Evolutionary conservation across 2,797 vertebrate genomes (phyloP).

Genomic region (Lycodopsis pacificus): DNA sequence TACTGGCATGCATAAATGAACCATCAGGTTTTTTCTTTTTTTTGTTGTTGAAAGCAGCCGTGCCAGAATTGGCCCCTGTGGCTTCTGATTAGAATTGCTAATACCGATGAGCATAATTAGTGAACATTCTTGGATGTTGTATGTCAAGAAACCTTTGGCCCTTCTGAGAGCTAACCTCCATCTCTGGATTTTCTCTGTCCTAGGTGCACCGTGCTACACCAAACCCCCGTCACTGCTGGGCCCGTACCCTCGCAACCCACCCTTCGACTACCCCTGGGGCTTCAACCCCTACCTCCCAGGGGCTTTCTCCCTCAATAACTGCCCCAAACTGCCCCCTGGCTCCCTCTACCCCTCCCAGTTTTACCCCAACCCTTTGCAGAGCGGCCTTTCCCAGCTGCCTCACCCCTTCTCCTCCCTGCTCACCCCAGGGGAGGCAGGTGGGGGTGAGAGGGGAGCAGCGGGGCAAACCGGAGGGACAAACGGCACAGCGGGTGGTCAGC

Average conservation of each 20-base stretch:
- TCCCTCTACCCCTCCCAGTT: constrained; percentile 93
- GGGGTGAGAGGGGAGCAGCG: constrained; percentile 77
- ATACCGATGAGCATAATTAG: constrained; percentile 78
- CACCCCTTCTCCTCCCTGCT: constrained; percentile 86
- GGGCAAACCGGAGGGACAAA: constrained; percentile 78
- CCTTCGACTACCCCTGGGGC: constrained; percentile 94
- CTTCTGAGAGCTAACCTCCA: constrained; percentile 69
- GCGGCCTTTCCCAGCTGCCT: constrained; percentile 88
- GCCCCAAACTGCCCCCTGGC: constrained; percentile 91
- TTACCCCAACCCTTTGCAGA: constrained; percentile 90
- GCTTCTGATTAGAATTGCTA: constrained; percentile 82
- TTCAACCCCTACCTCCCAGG: constrained; percentile 93
- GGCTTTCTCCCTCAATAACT: constrained; percentile 91
- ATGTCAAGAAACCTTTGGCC: constrained; percentile 79
- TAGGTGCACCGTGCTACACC: constrained; percentile 90
- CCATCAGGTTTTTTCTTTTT: constrained; percentile 65
- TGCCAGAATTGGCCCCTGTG: constrained; percentile 76
- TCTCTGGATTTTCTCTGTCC: constrained; percentile 64
- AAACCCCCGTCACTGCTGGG: constrained; percentile 92
- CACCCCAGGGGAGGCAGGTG: constrained; percentile 81
- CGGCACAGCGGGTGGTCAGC: constrained; percentile 78
- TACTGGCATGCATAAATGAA: constrained; percentile 78
- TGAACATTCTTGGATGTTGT: constrained; percentile 79
- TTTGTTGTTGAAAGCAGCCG: constrained; percentile 68
- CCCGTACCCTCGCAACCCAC: constrained; percentile 87